Evolutionary conservation across 2,113 vertebrate species (phyloP).

Genomic region (Rallus limicola): DNA sequence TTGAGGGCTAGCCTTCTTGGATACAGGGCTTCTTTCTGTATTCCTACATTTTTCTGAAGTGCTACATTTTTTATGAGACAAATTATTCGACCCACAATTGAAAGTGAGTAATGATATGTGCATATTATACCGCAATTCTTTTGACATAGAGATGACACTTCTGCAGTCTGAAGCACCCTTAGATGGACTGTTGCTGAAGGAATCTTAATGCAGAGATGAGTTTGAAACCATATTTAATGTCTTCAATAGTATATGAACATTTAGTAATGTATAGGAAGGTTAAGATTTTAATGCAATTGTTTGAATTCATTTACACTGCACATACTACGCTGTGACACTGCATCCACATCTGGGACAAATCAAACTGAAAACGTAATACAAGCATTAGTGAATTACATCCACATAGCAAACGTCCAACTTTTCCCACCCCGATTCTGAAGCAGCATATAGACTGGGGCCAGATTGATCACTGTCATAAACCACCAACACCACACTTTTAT

Average conservation of each 20-base stretch:
- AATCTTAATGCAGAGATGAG: background rate
- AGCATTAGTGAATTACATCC: background rate
- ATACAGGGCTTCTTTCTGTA: background rate
- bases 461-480: background rate
- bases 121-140: conserved; percentile 25
- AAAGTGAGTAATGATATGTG: background rate
- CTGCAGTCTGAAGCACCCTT: conserved; percentile 1
- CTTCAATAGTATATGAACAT: background rate
- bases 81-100: background rate
- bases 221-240: background rate
- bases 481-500: background rate
- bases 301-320: background rate
- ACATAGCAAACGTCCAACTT: background rate
- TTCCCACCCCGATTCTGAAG: background rate
- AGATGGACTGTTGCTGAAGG: conserved; percentile 34
- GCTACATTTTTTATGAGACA: background rate
- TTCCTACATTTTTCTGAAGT: background rate
- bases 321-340: background rate
- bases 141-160: background rate
- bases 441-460: background rate
- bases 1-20: background rate
- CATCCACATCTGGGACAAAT: conserved; percentile 24
- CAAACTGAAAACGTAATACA: background rate
- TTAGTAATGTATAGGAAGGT: background rate
- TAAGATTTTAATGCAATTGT: background rate